Conservation (phyloP, 2,113 vertebrate species). For the Pampusana beccarii region DNA sequence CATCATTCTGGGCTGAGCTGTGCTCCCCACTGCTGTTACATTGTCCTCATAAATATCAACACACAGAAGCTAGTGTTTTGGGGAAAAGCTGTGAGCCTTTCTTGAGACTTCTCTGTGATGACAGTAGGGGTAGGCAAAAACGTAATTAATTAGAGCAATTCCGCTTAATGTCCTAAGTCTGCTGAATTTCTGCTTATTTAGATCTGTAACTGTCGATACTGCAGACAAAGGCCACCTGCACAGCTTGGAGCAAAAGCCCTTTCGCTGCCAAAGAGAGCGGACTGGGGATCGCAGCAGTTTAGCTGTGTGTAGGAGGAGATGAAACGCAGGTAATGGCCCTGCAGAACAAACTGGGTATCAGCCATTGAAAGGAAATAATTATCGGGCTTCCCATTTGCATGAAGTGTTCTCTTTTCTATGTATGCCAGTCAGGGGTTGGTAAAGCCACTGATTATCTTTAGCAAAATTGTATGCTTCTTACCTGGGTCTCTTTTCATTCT, state of each 20-base stretch:
- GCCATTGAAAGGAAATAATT: not conserved
- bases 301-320: not conserved
- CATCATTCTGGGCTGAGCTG: not conserved
- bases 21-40: not conserved
- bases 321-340: not conserved
- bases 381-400: not conserved
- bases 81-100: not conserved
- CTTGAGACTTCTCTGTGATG: not conserved
- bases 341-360: accelerated
- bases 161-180: not conserved
- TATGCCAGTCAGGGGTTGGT: not conserved
- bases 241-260: not conserved
- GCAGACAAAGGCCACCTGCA: not conserved
- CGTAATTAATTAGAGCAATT: not conserved
- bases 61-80: not conserved
- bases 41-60: not conserved
- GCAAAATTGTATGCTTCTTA: not conserved
- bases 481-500: not conserved
- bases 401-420: not conserved
- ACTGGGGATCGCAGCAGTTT: accelerated
- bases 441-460: not conserved
- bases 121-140: not conserved
- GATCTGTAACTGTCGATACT: not conserved
- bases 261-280: not conserved
- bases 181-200: not conserved